A percentile compares a stretch with the other conserved stretches of the same genome.
Evolutionary conservation across 1,140 invertebrate species (phyloP).

Genomic region (Ceratina australensis): DNA sequence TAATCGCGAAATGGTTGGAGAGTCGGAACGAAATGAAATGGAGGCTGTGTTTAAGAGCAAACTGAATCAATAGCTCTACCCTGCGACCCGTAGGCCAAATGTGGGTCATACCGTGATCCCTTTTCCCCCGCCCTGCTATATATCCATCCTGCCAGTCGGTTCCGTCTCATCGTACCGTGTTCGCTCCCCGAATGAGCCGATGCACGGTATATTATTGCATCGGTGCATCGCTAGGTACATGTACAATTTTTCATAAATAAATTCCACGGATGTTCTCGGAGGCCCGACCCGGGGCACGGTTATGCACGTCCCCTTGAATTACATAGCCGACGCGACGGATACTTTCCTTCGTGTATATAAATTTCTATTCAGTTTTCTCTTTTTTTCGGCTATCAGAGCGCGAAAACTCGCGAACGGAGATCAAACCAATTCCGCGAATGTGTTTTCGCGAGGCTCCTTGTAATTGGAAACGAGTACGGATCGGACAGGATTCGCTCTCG

Average conservation of each 20-base stretch:
- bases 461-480: not conserved
- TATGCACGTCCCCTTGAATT: constrained; percentile 24
- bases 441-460: not conserved
- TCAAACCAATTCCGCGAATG: not conserved
- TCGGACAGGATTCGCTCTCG: not conserved
- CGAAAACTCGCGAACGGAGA: not conserved
- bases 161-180: constrained; percentile 2
- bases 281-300: constrained; percentile 6
- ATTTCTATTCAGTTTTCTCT: not conserved
- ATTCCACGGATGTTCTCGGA: constrained; percentile 52
- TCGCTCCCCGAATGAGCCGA: constrained; percentile 12
- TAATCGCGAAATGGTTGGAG: constrained; percentile 45
- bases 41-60: constrained; percentile 77
- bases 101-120: constrained; percentile 73
- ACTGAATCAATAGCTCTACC: constrained; percentile 74
- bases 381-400: not conserved
- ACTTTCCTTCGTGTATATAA: not conserved
- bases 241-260: constrained; percentile 63
- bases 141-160: not conserved
- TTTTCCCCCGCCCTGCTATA: constrained; percentile 49
- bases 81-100: constrained; percentile 72
- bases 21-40: constrained; percentile 74
- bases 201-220: constrained; percentile 46
- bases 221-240: constrained; percentile 42
- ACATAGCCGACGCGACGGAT: constrained; percentile 9